Conservation (phyloP, 1,140 invertebrate genomes). For the Lasaia peninsularis region DNA sequence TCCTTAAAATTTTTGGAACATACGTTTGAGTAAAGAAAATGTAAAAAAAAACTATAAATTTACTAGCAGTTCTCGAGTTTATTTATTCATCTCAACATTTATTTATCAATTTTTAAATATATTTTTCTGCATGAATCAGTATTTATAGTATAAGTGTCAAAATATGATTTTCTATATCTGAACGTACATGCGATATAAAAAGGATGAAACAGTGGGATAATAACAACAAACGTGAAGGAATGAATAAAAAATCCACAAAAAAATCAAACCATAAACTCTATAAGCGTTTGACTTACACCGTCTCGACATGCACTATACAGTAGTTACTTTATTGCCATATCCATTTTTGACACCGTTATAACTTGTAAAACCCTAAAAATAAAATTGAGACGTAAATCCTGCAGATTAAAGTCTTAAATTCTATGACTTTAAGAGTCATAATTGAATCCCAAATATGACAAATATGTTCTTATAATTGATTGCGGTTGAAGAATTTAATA, state of each 20-base stretch:
- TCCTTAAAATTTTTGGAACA: too few relatives aligned
- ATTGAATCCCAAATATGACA: neutral
- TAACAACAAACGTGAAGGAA: constrained; percentile 14
- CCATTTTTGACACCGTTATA: constrained; percentile 74
- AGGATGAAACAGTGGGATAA: constrained; percentile 6
- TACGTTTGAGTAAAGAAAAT: too few relatives aligned
- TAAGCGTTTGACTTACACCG: constrained; percentile 51
- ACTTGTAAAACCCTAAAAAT: constrained; percentile 75
- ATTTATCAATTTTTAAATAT: too few relatives aligned
- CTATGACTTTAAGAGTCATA: neutral
- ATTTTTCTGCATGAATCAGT: too few relatives aligned
- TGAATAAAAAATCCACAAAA: constrained; percentile 29
- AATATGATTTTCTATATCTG: neutral
- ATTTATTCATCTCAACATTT: too few relatives aligned
- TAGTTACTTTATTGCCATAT: constrained; percentile 66
- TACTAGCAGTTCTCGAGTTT: too few relatives aligned
- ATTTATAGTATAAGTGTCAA: too few relatives aligned
- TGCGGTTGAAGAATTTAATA: too few relatives aligned
- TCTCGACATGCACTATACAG: constrained; percentile 62
- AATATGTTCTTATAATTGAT: too few relatives aligned
- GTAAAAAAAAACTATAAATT: too few relatives aligned
- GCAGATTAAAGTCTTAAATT: neutral
- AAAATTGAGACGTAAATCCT: constrained; percentile 27
- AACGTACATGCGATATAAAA: neutral
- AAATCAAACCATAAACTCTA: constrained; percentile 18